A percentile compares a stretch with the other conserved stretches of the same genome.
Conservation (phyloP, 1,140 invertebrate species). For the Drosophila ironensis region DNA sequence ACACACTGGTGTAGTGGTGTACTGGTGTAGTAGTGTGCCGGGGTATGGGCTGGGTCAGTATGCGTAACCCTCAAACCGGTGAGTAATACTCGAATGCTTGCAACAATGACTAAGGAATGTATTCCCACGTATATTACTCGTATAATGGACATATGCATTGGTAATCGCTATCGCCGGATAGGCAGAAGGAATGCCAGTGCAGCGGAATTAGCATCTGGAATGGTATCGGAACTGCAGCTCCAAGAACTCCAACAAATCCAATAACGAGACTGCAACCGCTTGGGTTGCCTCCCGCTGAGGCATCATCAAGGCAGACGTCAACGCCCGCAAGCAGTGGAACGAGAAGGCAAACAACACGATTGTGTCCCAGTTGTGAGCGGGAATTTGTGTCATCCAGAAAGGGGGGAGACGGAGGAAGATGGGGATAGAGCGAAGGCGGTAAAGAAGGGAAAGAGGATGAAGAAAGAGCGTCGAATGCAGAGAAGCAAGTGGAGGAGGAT, state of each 20-base stretch:
- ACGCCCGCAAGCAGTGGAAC: not conserved
- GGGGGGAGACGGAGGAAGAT: not conserved
- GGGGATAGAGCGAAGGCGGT: too few species aligned
- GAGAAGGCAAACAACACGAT: too few species aligned
- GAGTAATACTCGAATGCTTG: conserved; percentile 45
- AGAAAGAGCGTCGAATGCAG: too few species aligned
- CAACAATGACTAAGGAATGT: conserved; percentile 34
- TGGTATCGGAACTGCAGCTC: not conserved
- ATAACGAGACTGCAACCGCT: too few species aligned
- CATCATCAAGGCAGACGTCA: not conserved
- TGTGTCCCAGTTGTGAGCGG: too few species aligned
- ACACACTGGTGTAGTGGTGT: not conserved
- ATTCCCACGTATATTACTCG: too few species aligned
- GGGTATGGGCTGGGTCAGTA: conserved; percentile 13
- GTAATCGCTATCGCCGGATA: too few species aligned
- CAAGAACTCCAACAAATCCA: not conserved
- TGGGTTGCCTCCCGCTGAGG: not conserved
- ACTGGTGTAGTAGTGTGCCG: not conserved
- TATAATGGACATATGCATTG: too few species aligned
- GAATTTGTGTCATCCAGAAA: not conserved
- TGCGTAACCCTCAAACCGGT: conserved; percentile 47
- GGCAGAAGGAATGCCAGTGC: too few species aligned
- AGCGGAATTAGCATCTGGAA: too few species aligned
- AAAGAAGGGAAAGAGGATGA: too few species aligned
- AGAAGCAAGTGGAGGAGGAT: too few species aligned